phyloP scores from a whole-genome alignment of 2,797 vertebrate species.

The Oreochromis grahami region DNA sequence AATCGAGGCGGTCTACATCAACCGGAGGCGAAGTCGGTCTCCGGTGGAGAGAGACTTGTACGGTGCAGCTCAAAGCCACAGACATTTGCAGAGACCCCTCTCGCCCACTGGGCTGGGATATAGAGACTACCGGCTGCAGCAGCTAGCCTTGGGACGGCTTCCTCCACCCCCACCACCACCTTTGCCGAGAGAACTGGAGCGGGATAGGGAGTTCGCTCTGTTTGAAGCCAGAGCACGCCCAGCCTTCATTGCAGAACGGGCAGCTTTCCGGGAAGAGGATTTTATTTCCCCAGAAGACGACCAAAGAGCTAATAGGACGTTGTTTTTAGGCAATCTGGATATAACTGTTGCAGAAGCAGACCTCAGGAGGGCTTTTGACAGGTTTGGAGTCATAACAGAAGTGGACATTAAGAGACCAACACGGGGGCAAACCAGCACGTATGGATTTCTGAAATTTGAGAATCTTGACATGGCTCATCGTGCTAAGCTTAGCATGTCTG shows the following conservation, averaged over 20 bases:
- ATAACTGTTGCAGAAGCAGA: slow-evolving; percentile 92
- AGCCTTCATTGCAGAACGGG: slow-evolving; percentile 84
- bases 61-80: slow-evolving; percentile 74
- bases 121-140: slow-evolving; percentile 93
- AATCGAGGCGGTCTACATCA: slow-evolving; percentile 91
- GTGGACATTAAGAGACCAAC: slow-evolving; percentile 94
- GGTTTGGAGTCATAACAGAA: slow-evolving; percentile 95
- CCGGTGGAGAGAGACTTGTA: slow-evolving; percentile 88
- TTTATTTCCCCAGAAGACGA: slow-evolving; percentile 96
- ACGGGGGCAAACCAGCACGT: slow-evolving; percentile 91
- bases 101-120: slow-evolving; percentile 91
- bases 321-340: slow-evolving; percentile 97
- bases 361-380: slow-evolving; percentile 89
- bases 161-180: slow-evolving; percentile 92
- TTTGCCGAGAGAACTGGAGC: slow-evolving; percentile 89
- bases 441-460: slow-evolving; percentile 97
- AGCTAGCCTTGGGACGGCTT: slow-evolving; percentile 89
- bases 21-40: slow-evolving; percentile 85
- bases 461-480: slow-evolving; percentile 98
- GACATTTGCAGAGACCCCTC: slow-evolving; percentile 84
- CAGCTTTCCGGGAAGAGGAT: slow-evolving; percentile 90
- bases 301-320: slow-evolving; percentile 94
- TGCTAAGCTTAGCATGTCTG: slow-evolving; percentile 96
- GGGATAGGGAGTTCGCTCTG: slow-evolving; percentile 88
- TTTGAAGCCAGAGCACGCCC: slow-evolving; percentile 90